Percentiles rank a stretch among this genome's conserved stretches.
These are phyloP conservation scores for Ephialtes manifestator DNA, from an alignment of 2,888 invertebrate genomes.

Conservation along the genomic window DNA sequence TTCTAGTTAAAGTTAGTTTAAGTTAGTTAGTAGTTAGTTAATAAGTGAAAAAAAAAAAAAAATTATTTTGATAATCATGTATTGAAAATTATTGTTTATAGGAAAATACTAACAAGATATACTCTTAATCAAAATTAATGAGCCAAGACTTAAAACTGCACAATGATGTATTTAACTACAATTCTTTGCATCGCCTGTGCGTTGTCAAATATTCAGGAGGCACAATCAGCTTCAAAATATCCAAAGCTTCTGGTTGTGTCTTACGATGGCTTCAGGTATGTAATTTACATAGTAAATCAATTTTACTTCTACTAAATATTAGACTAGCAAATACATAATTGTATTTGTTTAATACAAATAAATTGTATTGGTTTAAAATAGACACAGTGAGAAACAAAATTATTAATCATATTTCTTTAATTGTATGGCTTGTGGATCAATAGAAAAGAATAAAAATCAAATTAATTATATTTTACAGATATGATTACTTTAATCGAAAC, in stretches of 20 bases:
- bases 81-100: neutral
- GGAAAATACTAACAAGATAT: neutral
- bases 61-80: neutral
- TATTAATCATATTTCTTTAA: neutral
- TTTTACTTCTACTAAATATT: neutral
- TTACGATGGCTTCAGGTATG: constrained; percentile 89
- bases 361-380: neutral
- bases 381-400: neutral
- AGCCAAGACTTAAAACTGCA: neutral
- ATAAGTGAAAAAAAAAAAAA: neutral
- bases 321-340: too few species aligned
- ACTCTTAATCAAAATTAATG: neutral
- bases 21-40: too few species aligned
- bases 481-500: constrained; percentile 89
- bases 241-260: constrained; percentile 89
- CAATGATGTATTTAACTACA: constrained; percentile 37
- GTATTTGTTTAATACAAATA: neutral
- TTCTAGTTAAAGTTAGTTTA: too few species aligned
- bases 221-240: constrained; percentile 81
- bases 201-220: constrained; percentile 70
- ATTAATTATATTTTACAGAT: constrained; percentile 81
- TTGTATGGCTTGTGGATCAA: too few species aligned
- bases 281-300: neutral
- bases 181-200: constrained; percentile 62
- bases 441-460: neutral